These are phyloP conservation scores for Darwinula stevensoni DNA, from an alignment of 2,888 invertebrate species.

Conservation along the genomic window DNA sequence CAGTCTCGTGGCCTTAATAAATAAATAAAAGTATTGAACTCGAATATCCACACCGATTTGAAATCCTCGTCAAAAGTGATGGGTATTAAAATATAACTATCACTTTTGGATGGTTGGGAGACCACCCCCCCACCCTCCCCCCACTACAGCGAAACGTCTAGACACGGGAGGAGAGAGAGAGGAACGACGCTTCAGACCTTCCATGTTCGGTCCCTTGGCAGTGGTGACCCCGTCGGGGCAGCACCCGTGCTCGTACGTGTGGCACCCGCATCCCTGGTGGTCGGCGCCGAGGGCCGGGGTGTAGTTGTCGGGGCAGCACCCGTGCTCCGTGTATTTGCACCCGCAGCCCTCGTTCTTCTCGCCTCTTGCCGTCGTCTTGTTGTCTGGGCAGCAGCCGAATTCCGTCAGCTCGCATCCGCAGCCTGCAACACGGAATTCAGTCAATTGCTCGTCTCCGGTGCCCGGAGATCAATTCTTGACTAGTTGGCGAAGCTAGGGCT, in stretches of 20 bases:
- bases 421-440: constrained; percentile 17
- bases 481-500: too few relatives aligned
- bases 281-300: constrained; percentile 52
- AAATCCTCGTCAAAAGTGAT: too few relatives aligned
- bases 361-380: constrained; percentile 43
- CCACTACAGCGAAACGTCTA: too few relatives aligned
- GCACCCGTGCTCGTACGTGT: constrained; percentile 64
- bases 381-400: constrained; percentile 64
- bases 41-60: too few relatives aligned
- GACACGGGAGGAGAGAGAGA: too few relatives aligned
- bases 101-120: too few relatives aligned
- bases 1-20: too few relatives aligned
- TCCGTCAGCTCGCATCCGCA: constrained; percentile 46
- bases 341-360: constrained; percentile 47
- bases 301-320: constrained; percentile 58
- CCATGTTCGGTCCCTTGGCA: constrained; percentile 49
- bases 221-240: constrained; percentile 54
- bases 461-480: background rate
- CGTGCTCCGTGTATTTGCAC: constrained; percentile 40
- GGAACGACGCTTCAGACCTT: too few relatives aligned
- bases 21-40: too few relatives aligned
- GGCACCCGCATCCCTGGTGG: constrained; percentile 50
- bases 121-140: too few relatives aligned
- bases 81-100: too few relatives aligned
- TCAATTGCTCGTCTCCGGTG: background rate